phyloP scores from a whole-genome alignment of 2,113 vertebrate species.

The Bos javanicus region DNA sequence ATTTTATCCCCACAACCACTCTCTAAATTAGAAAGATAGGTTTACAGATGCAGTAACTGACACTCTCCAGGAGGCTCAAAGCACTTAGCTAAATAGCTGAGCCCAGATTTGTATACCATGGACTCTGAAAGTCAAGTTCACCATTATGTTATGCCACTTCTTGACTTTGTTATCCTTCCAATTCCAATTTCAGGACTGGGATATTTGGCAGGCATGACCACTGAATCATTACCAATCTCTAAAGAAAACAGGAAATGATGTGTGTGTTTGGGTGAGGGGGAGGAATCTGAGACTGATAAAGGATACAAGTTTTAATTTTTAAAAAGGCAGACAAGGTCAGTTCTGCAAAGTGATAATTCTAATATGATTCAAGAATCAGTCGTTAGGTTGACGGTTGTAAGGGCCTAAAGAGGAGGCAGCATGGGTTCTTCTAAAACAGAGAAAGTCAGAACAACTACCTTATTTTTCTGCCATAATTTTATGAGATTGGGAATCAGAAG shows the following conservation, averaged over 20 bases:
- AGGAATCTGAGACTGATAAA: background rate
- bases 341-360: background rate
- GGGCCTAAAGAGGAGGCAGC: background rate
- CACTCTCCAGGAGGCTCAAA: rapidly evolving
- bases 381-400: background rate
- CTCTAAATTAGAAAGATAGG: background rate
- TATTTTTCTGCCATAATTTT: background rate
- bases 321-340: background rate
- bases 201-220: too few species aligned
- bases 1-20: background rate
- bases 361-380: background rate
- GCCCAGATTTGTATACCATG: background rate
- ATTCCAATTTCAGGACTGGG: background rate
- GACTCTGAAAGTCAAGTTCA: background rate
- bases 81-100: background rate
- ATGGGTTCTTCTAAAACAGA: background rate
- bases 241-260: background rate
- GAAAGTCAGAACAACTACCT: too few species aligned
- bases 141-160: rapidly evolving
- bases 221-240: background rate
- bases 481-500: background rate
- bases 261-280: background rate
- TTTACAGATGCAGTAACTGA: background rate
- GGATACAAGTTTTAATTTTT: background rate
- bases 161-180: background rate